A percentile compares a stretch with the other conserved stretches of the same genome.
Conservation (phyloP, 2,888 invertebrate species). For the Trichogramma dendrolimi region DNA sequence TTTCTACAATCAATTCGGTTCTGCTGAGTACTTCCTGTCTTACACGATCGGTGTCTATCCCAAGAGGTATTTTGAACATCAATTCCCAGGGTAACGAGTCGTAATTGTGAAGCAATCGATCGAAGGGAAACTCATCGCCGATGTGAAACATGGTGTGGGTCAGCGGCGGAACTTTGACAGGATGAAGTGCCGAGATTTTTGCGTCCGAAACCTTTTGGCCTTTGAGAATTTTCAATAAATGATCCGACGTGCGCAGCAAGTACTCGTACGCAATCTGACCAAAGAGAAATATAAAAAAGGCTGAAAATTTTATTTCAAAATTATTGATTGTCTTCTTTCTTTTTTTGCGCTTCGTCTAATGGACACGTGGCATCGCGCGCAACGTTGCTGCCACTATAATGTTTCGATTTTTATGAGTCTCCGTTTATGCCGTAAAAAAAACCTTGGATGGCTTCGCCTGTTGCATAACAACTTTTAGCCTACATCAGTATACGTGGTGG, state of each 20-base stretch:
- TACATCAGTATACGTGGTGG: too few relatives aligned
- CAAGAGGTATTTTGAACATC: conserved; percentile 54
- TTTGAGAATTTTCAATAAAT: conserved; percentile 57
- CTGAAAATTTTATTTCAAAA: background rate
- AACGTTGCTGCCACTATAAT: too few relatives aligned
- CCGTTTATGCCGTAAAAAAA: too few relatives aligned
- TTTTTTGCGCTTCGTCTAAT: too few relatives aligned
- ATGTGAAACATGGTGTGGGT: conserved; percentile 78
- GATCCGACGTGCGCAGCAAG: conserved; percentile 65
- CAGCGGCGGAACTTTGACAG: conserved; percentile 51
- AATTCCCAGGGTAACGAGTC: conserved; percentile 55
- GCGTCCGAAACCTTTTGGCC: conserved; percentile 39
- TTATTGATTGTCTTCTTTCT: background rate
- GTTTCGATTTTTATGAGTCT: too few relatives aligned
- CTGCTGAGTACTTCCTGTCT: conserved; percentile 54
- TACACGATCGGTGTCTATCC: conserved; percentile 52
- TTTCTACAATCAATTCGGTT: conserved; percentile 54
- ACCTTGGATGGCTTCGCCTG: too few relatives aligned
- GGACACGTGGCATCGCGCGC: too few relatives aligned
- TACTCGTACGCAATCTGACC: conserved; percentile 67
- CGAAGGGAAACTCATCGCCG: conserved; percentile 65
- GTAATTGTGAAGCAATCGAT: conserved; percentile 58
- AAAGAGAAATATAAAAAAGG: background rate
- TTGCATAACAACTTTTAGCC: too few relatives aligned
- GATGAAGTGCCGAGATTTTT: conserved; percentile 13